Evolutionary conservation across 2,113 vertebrate species (phyloP).

Genomic region (Chaetodon trifascialis): DNA sequence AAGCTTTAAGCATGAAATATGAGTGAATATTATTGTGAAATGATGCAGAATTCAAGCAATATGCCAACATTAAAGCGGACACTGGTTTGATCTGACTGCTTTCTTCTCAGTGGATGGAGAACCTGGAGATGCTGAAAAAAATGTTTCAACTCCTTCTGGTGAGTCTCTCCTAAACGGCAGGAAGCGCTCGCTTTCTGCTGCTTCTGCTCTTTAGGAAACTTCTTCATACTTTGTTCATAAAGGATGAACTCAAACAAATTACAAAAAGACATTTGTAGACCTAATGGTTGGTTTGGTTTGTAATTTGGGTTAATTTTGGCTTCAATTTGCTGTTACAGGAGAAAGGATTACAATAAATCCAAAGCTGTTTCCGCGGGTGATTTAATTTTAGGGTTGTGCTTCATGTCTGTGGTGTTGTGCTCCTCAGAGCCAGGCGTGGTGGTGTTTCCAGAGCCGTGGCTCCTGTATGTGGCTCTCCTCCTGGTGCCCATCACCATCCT

Average conservation of each 20-base stretch:
- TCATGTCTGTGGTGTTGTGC: slow-evolving; percentile 14
- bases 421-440: neutral
- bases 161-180: slow-evolving; percentile 17
- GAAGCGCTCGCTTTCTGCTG: neutral
- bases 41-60: neutral
- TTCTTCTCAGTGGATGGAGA: neutral
- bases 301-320: neutral
- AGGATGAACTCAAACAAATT: neutral
- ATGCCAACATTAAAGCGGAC: neutral
- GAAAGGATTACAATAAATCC: neutral
- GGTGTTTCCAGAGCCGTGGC: slow-evolving; percentile 60
- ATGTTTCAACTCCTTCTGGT: accelerated
- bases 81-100: accelerated
- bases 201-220: too few species aligned
- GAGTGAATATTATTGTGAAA: neutral
- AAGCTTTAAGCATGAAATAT: neutral
- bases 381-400: neutral
- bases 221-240: neutral
- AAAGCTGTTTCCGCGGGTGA: neutral
- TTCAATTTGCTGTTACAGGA: too few species aligned
- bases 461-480: slow-evolving; percentile 61
- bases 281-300: neutral
- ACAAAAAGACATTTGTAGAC: neutral
- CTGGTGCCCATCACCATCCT: slow-evolving; percentile 47
- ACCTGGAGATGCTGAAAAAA: neutral